Evolutionary conservation across 2,888 invertebrate species (phyloP), one percentile per base, ranked within the genome.

Genomic region (Plebejus anna): DNA sequence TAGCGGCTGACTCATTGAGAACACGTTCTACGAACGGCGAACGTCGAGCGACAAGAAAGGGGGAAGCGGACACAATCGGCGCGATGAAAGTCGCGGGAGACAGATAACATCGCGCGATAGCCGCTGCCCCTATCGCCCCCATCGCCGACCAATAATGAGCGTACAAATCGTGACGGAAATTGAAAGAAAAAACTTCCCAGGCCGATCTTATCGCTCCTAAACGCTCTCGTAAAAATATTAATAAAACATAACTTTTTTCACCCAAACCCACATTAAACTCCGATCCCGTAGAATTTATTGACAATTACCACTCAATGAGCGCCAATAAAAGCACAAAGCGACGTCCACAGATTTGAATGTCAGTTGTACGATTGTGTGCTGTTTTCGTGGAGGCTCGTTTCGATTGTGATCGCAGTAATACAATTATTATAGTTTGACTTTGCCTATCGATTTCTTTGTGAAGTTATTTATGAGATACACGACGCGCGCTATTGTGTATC

Each of bases 181-280:
- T 89, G 91, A 93, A 93, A 92, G 92, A 94, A 92, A 94, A 92
- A 94, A 93, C 90, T 91, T 91, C 91, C 90, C 91, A 88, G 91
- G 88, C 88, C 84, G 93, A 94, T 94, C 92, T 91, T 93, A 94
- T 93, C 93, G 86, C 82, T 85, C 88, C 92, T 94, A 94, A 94
- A 93, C 91, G 92, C 86, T 94, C 93, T 92, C 92, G 92, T 94
- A 94, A 94, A 92, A 94, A 94, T 94, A 94, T 94, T 94, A 94
- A 94, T 94, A 94, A 94, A 94, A 94, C 90, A 92, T 92, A 92
- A 93, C 92, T 92, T 94, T 93, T 94, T 92, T 83, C 90, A 92
- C 93, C 90, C 91, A 94, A 93, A 93, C 94, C 94, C 94, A 94
- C 93, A 94, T 94, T 93, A 92, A 92, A 90, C 87, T 90, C 88